Conservation (phyloP, 2,113 vertebrate species). For the Anolis sagrei region DNA sequence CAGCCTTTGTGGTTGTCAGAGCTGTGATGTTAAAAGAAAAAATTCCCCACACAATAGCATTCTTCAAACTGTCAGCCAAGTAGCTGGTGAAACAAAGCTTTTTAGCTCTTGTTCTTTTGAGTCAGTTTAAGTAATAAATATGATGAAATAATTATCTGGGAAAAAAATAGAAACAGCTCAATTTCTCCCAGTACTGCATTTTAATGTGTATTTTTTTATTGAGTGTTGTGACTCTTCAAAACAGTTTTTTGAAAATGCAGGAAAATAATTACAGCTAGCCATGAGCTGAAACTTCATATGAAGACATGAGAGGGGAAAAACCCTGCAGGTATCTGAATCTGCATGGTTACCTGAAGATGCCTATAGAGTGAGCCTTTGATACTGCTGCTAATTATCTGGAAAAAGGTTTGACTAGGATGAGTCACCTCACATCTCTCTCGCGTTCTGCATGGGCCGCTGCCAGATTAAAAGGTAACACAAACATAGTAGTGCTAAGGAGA, state of each 20-base stretch:
- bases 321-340: conserved; percentile 36
- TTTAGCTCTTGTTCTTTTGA: conserved; percentile 59
- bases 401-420: conserved; percentile 49
- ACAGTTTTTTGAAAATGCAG: conserved; percentile 49
- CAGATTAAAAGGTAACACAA: conserved; percentile 61
- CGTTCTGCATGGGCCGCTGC: conserved; percentile 53
- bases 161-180: conserved; percentile 64
- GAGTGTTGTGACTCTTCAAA: conserved; percentile 61
- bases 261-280: conserved; percentile 63
- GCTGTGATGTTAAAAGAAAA: conserved; percentile 68
- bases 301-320: background rate
- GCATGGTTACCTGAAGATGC: conserved; percentile 47
- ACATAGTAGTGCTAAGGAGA: conserved; percentile 40
- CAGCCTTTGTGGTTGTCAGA: conserved; percentile 71
- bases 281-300: conserved; percentile 42
- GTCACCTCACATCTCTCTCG: conserved; percentile 55
- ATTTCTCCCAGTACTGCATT: conserved; percentile 52
- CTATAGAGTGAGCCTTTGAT: conserved; percentile 50
- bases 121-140: conserved; percentile 69
- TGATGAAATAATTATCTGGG: conserved; percentile 71
- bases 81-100: conserved; percentile 68
- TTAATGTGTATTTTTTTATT: background rate
- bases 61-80: conserved; percentile 63
- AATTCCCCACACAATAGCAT: conserved; percentile 50
- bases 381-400: conserved; percentile 58